phyloP scores from a whole-genome alignment of 2,888 invertebrate species.

The Habrosyne pyritoides region DNA sequence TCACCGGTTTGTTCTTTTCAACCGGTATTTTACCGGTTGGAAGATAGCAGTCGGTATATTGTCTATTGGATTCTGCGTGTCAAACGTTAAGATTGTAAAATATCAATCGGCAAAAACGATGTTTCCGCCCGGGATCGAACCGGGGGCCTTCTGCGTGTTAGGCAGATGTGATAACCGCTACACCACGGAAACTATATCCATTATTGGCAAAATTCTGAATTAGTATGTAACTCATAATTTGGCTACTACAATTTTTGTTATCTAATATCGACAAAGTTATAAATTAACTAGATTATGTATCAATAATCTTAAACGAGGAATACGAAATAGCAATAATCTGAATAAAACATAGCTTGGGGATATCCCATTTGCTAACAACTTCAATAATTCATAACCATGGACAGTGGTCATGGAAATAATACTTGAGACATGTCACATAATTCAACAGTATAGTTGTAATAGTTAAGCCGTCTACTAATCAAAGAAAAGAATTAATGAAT shows the following conservation, averaged over 20 bases:
- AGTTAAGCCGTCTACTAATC: too few species aligned
- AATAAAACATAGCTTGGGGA: too few species aligned
- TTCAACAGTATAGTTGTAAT: too few species aligned
- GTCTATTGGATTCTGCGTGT: too few species aligned
- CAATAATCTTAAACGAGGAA: background rate
- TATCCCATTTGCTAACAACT: too few species aligned
- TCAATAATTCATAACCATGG: too few species aligned
- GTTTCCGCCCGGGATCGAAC: slow-evolving; percentile 95
- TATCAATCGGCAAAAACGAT: slow-evolving; percentile 50
- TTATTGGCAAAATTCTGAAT: background rate
- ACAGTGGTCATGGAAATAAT: too few species aligned
- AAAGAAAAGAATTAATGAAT: too few species aligned
- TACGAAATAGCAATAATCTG: too few species aligned
- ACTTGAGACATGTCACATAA: too few species aligned
- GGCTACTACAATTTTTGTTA: background rate
- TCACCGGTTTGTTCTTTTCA: background rate
- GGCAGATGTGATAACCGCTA: slow-evolving; percentile 96
- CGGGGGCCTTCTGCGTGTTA: slow-evolving; percentile 96
- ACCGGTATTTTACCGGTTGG: background rate
- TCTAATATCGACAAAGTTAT: background rate
- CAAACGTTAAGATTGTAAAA: too few species aligned
- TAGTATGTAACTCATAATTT: background rate
- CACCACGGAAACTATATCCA: slow-evolving; percentile 87
- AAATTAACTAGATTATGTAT: background rate
- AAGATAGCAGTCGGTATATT: too few species aligned